A percentile compares a stretch with the other conserved stretches of the same genome.
Evolutionary conservation across 2,888 invertebrate genomes (phyloP).

Genomic region (Sepiola atlantica): DNA sequence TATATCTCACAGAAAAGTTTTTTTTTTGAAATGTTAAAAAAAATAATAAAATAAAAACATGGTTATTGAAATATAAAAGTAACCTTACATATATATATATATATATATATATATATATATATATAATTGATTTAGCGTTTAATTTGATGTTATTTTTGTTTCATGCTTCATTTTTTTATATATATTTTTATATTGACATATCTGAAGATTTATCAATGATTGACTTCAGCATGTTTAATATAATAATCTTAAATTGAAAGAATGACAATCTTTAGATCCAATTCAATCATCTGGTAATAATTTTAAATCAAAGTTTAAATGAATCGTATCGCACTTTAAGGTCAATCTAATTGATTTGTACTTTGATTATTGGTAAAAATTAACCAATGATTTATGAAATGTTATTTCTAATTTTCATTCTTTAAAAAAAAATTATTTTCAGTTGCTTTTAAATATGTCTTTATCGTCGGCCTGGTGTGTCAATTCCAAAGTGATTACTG

Average conservation of each 20-base stretch:
- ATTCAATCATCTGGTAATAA: not conserved
- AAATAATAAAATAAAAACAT: too few relatives aligned
- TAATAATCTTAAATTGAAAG: not conserved
- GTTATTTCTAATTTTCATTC: not conserved
- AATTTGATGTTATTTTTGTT: too few relatives aligned
- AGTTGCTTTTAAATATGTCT: conserved; percentile 89
- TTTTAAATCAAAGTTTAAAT: not conserved
- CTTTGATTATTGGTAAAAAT: not conserved
- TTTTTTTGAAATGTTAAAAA: too few relatives aligned
- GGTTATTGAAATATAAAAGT: too few relatives aligned
- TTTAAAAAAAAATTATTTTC: conserved; percentile 54
- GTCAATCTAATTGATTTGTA: not conserved
- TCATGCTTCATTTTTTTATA: too few relatives aligned
- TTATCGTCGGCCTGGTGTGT: conserved; percentile 91
- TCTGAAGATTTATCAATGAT: not conserved
- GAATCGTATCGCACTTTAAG: not conserved
- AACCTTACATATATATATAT: too few relatives aligned
- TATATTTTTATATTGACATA: too few relatives aligned
- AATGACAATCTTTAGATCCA: not conserved
- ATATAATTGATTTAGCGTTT: too few relatives aligned
- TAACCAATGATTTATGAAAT: not conserved
- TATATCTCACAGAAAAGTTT: too few relatives aligned
- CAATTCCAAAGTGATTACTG: conserved; percentile 90
- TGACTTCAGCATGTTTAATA: not conserved
- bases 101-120: too few relatives aligned